These are phyloP conservation scores for Daubentonia madagascariensis DNA, from an alignment of 2,113 vertebrate genomes.

Conservation along the genomic window DNA sequence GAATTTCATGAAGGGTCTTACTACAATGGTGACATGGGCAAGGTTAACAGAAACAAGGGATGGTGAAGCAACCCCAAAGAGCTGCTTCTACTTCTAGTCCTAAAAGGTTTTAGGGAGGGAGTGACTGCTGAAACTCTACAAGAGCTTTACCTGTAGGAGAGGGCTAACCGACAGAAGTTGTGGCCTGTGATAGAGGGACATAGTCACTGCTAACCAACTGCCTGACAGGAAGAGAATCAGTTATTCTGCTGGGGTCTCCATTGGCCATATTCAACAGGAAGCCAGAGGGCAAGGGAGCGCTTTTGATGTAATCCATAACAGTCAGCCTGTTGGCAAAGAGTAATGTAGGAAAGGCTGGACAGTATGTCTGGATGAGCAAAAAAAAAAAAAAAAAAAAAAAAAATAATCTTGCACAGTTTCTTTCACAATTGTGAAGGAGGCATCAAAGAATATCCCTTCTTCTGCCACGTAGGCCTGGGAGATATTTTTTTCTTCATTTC, in stretches of 20 bases:
- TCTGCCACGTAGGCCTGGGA: background rate
- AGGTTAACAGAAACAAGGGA: background rate
- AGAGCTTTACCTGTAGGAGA: background rate
- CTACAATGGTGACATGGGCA: background rate
- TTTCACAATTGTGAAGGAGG: background rate
- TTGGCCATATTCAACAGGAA: background rate
- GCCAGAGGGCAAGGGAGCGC: background rate
- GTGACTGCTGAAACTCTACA: background rate
- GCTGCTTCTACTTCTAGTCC: background rate
- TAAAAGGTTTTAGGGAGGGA: background rate
- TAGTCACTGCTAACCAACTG: background rate
- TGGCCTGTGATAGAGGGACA: background rate
- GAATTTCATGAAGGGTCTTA: background rate
- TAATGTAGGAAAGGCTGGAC: background rate
- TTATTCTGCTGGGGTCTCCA: background rate
- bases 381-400: no score
- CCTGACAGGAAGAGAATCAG: background rate
- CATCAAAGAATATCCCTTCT: background rate
- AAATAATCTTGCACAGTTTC: background rate
- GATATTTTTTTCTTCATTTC: background rate
- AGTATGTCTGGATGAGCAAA: background rate
- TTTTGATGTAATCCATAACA: background rate
- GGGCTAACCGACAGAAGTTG: background rate
- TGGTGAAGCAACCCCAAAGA: background rate
- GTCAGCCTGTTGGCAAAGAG: background rate